Percentiles rank a stretch among this genome's conserved stretches.
phyloP scores from a whole-genome alignment of 2,888 invertebrate genomes.

The Rotaria magnacalcarata region DNA sequence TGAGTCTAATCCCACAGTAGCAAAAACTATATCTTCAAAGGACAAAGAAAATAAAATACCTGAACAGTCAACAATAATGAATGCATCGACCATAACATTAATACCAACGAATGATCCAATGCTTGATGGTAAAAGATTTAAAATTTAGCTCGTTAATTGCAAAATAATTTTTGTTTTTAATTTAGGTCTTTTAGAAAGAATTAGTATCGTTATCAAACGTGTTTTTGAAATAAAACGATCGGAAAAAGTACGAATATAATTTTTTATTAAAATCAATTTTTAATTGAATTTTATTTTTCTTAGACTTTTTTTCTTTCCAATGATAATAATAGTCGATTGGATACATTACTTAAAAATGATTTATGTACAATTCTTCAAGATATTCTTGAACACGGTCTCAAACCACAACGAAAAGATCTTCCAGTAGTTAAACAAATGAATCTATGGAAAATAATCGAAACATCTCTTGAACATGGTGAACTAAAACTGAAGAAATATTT shows the following conservation, averaged over 20 bases:
- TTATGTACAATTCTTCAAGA: background rate
- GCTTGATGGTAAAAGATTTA: background rate
- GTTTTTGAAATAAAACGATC: constrained; percentile 27
- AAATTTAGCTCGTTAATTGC: background rate
- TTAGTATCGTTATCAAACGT: background rate
- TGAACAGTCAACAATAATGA: background rate
- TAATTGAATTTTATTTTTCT: background rate
- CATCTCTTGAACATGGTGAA: background rate
- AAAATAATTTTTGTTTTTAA: background rate
- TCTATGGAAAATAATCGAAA: constrained; percentile 21
- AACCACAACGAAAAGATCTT: background rate
- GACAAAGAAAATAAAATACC: constrained; percentile 9
- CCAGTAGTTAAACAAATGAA: background rate
- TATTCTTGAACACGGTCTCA: background rate
- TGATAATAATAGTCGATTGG: background rate
- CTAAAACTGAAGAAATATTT: background rate
- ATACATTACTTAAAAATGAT: background rate
- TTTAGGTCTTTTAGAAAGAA: background rate
- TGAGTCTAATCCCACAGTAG: background rate
- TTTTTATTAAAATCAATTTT: background rate
- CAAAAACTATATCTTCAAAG: background rate
- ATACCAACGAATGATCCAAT: background rate
- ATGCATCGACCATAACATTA: background rate
- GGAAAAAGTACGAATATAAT: background rate
- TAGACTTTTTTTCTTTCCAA: constrained; percentile 20